Evolutionary conservation across 2,797 vertebrate species (phyloP).

Genomic region (Orestias chungarensis): DNA sequence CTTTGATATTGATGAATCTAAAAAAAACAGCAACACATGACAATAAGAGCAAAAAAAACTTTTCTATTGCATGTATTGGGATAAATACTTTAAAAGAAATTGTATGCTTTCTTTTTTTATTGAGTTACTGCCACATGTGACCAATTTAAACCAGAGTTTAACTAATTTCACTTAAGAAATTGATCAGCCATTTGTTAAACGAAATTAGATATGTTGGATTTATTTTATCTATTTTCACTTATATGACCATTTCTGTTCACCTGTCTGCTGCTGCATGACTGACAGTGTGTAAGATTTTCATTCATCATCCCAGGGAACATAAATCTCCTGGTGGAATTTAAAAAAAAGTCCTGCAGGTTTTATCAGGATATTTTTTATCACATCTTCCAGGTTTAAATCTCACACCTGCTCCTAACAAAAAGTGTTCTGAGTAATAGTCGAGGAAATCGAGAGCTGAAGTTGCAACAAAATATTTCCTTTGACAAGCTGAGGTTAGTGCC

Average conservation of each 20-base stretch:
- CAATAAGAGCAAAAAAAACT: too few relatives aligned
- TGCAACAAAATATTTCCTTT: constrained; percentile 13
- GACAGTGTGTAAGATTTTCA: constrained; percentile 14
- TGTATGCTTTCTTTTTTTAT: too few relatives aligned
- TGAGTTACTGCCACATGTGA: too few relatives aligned
- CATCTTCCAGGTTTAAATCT: constrained; percentile 31
- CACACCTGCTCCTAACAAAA: constrained; percentile 6
- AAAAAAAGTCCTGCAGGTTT: constrained; percentile 20
- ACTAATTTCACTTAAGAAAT: too few relatives aligned
- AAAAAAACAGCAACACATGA: too few relatives aligned
- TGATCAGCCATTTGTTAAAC: too few relatives aligned
- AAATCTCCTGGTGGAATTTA: constrained; percentile 25
- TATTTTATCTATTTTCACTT: too few relatives aligned
- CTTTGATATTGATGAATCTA: too few relatives aligned
- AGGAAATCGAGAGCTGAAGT: constrained; percentile 6
- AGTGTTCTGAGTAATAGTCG: constrained; percentile 26
- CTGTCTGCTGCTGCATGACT: constrained; percentile 31
- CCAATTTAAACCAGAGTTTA: too few relatives aligned
- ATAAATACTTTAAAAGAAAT: too few relatives aligned
- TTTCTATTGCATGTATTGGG: too few relatives aligned
- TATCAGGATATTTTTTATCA: constrained; percentile 32
- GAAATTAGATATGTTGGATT: too few relatives aligned
- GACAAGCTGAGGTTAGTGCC: constrained; percentile 17
- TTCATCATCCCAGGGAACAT: constrained; percentile 28
- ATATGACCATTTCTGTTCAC: constrained; percentile 42